Evolutionary conservation across 1,140 invertebrate species (phyloP).

Genomic region (Pectinophora gossypiella): DNA sequence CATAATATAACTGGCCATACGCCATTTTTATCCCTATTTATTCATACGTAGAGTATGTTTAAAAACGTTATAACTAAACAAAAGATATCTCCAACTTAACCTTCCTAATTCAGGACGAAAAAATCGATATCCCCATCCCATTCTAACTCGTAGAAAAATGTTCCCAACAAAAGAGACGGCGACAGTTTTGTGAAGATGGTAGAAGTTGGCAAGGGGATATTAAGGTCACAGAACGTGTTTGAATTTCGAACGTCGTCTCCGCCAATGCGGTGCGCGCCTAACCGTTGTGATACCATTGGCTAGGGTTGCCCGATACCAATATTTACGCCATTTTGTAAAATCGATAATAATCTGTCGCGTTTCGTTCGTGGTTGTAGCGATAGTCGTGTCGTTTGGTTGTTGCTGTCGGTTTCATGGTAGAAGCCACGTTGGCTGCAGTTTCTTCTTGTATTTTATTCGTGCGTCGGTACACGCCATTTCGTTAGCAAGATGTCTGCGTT

Average conservation of each 20-base stretch:
- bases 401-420: conserved; percentile 37
- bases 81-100: conserved; percentile 44
- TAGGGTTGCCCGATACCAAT: conserved; percentile 44
- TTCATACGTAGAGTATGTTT: background rate
- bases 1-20: background rate
- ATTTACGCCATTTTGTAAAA: conserved; percentile 28
- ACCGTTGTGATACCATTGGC: conserved; percentile 57
- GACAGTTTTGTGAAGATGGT: conserved; percentile 19
- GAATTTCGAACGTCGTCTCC: conserved; percentile 67
- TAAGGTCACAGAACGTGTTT: conserved; percentile 69
- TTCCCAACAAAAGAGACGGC: conserved; percentile 43
- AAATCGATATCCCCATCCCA: conserved; percentile 30
- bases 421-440: conserved; percentile 29
- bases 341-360: conserved; percentile 48
- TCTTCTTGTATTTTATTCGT: conserved; percentile 54
- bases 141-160: conserved; percentile 31
- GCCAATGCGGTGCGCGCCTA: conserved; percentile 63
- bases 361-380: background rate
- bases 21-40: background rate
- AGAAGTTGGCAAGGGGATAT: conserved; percentile 25
- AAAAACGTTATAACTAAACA: conserved; percentile 18
- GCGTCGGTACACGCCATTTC: conserved; percentile 47
- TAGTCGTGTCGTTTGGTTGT: conserved; percentile 8
- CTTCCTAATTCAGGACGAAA: conserved; percentile 40
- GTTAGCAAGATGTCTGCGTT: conserved; percentile 58